Evolutionary conservation across 2,113 vertebrate species (phyloP).

Genomic region (Otolemur garnettii): DNA sequence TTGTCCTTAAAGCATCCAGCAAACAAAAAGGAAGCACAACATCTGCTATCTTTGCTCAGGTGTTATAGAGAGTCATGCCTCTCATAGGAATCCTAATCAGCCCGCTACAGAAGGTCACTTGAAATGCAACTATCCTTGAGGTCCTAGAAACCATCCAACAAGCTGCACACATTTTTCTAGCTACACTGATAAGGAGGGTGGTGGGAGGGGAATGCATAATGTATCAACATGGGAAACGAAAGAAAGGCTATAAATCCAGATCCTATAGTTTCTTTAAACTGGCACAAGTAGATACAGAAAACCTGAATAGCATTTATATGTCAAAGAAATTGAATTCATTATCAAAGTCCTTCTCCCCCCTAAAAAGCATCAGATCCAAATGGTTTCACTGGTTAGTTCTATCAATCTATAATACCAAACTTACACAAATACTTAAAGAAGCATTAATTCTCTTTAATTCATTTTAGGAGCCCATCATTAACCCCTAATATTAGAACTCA

Average conservation of each 20-base stretch:
- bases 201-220: background rate
- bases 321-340: background rate
- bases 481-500: background rate
- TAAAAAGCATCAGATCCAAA: background rate
- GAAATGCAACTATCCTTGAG: background rate
- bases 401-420: background rate
- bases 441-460: background rate
- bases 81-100: background rate
- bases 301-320: background rate
- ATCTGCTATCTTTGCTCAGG: background rate
- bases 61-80: background rate
- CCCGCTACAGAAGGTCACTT: background rate
- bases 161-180: background rate
- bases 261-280: background rate
- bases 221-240: background rate
- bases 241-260: background rate
- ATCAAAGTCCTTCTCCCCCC: background rate
- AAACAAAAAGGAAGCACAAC: background rate
- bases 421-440: background rate
- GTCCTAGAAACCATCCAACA: background rate
- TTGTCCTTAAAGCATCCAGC: background rate
- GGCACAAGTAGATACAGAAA: background rate
- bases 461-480: background rate
- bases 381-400: background rate
- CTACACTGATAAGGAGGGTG: background rate